phyloP scores from a whole-genome alignment of 2,888 invertebrate genomes.

The Amaurobius ferox region DNA sequence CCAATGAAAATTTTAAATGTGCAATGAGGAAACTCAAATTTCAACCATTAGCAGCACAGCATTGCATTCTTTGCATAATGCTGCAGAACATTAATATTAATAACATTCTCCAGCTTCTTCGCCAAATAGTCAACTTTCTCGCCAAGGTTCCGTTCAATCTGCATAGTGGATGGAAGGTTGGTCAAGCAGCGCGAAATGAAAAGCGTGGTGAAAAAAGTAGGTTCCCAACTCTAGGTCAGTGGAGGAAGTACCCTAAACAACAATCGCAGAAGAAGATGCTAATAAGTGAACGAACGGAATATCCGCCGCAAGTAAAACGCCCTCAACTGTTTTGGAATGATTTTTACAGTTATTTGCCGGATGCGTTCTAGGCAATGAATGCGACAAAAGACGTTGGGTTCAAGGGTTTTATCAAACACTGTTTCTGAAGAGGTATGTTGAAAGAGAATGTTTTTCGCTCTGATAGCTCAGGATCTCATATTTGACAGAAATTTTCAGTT shows the following conservation, averaged over 20 bases:
- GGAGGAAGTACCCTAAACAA: constrained; percentile 42
- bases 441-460: too few species aligned
- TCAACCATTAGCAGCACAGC: too few species aligned
- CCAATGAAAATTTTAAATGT: too few species aligned
- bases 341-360: not conserved
- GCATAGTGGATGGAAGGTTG: constrained; percentile 1
- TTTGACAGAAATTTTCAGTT: too few species aligned
- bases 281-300: constrained; percentile 16
- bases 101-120: not conserved
- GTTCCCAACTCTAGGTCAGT: constrained; percentile 62
- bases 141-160: constrained; percentile 10
- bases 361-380: not conserved
- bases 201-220: constrained; percentile 55
- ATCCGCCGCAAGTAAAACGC: not conserved
- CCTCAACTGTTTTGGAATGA: not conserved
- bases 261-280: not conserved
- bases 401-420: too few species aligned
- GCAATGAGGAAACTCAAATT: too few species aligned
- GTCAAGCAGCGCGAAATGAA: constrained; percentile 50
- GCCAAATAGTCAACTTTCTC: not conserved
- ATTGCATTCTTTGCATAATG: too few species aligned
- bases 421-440: too few species aligned
- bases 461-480: too few species aligned
- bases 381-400: too few species aligned
- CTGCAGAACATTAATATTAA: not conserved